Evolutionary conservation across 2,888 invertebrate genomes (phyloP).

Genomic region (Hoplodrina ambigua): DNA sequence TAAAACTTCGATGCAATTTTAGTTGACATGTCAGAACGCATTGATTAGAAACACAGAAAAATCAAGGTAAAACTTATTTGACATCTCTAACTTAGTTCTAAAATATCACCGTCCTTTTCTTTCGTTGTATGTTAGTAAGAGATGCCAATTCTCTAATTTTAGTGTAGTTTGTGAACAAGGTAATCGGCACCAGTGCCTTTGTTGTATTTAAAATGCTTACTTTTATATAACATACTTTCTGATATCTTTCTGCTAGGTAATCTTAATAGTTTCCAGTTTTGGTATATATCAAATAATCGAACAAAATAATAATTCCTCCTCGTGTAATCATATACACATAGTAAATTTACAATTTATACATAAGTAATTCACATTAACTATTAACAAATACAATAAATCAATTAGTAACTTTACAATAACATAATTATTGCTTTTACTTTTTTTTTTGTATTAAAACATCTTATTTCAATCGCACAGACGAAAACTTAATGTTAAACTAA

Average conservation of each 20-base stretch:
- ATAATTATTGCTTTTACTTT: slow-evolving; percentile 68
- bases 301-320: slow-evolving; percentile 39
- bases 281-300: slow-evolving; percentile 35
- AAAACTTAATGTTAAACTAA: slow-evolving; percentile 48
- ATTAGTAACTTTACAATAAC: slow-evolving; percentile 54
- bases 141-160: too few species aligned
- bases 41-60: too few species aligned
- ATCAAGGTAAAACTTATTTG: too few species aligned
- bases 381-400: slow-evolving; percentile 64
- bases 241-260: slow-evolving; percentile 21
- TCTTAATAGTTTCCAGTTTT: slow-evolving; percentile 16
- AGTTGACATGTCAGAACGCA: too few species aligned
- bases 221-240: slow-evolving; percentile 18
- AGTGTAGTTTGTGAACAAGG: too few species aligned
- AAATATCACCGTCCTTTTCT: too few species aligned
- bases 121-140: too few species aligned
- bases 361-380: slow-evolving; percentile 67
- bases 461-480: slow-evolving; percentile 43
- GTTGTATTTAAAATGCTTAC: slow-evolving; percentile 23
- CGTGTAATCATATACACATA: slow-evolving; percentile 43
- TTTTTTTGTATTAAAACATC: slow-evolving; percentile 49
- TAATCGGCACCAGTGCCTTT: slow-evolving; percentile 3
- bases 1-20: too few species aligned
- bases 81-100: too few species aligned
- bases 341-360: slow-evolving; percentile 70